Evolutionary conservation across 2,888 invertebrate species (phyloP), one percentile per base, ranked within the genome.

Genomic region (Physocephala rufipes): DNA sequence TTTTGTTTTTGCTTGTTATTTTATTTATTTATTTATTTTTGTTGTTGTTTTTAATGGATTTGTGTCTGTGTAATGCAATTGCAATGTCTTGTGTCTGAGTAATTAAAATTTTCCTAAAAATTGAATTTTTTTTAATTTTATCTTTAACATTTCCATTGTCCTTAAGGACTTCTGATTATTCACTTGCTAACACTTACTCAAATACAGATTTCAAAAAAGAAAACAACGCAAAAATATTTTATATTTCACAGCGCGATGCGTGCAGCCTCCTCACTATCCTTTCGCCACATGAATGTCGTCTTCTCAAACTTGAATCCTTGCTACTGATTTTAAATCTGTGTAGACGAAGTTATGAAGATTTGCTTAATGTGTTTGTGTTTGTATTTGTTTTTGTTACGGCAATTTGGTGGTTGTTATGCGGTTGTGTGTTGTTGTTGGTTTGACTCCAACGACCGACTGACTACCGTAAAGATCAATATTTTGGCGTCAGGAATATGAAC

Each of bases 401-500:
- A n/a, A n/a, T 59, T 36, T 36, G 36, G 36, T 36, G 36, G 36
- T 36, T 36, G 36, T 36, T 36, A 36, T 36, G 19, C n/a, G 36
- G 53, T 2, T 53, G 19, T 19, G 15, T n/a, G 21, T n/a, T n/a
- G n/a, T n/a, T 45, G 45, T 58, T 55, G 59, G 36, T 45, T 58
- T 58, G 45, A 45, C 67, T 58, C 19, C 26, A 13, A 24, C 53
- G 1, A 43, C 12, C 13, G n/a, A n/a, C n/a, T n/a, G n/a, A n/a
- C n/a, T n/a, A n/a, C n/a, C n/a, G n/a, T 16, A 65, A 51, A 28
- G 59, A 67, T 67, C 67, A 45, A 67, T 67, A 67, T 58, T 43
- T 59, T 67, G 67, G 67, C 67, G 67, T 58, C 67, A 64, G 26
- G 15, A 59, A 59, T 49, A n/a, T n/a, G 49, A 49, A 49, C 4